Percentiles rank a stretch among this genome's conserved stretches.
These are phyloP conservation scores for Drosophila rellima DNA, from an alignment of 2,888 invertebrate genomes.

Conservation along the genomic window DNA sequence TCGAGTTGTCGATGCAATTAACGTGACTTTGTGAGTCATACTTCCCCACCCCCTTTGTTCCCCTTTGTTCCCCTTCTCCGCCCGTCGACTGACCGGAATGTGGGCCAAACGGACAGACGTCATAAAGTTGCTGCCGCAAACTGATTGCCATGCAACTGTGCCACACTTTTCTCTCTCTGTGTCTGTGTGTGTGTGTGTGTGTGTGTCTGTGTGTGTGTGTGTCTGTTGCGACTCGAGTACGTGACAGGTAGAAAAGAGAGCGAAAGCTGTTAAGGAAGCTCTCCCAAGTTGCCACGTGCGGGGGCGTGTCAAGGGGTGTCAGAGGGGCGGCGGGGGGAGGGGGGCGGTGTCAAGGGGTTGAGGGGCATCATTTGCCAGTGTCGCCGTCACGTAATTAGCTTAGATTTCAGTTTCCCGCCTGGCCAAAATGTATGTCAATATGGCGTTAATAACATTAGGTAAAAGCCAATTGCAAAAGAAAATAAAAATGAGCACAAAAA, in stretches of 20 bases:
- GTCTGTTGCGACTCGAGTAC: constrained; percentile 21
- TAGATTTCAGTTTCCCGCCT: constrained; percentile 62
- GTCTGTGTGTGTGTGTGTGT: neutral
- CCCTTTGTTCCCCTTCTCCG: neutral
- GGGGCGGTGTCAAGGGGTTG: neutral
- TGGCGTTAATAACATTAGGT: constrained; percentile 76
- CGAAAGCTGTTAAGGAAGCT: constrained; percentile 59
- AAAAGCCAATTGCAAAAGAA: constrained; percentile 69
- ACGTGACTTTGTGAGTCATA: constrained; percentile 62
- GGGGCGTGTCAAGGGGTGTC: neutral
- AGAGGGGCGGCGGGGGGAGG: neutral
- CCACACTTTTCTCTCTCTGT: constrained; percentile 4
- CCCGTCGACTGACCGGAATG: neutral
- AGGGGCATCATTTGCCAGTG: neutral
- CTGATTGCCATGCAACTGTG: constrained; percentile 47
- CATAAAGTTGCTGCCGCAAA: constrained; percentile 31
- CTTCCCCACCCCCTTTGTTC: neutral
- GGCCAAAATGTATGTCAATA: constrained; percentile 71
- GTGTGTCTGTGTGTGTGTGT: too few species aligned
- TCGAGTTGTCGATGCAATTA: constrained; percentile 71
- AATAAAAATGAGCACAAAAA: too few species aligned
- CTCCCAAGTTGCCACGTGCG: constrained; percentile 38
- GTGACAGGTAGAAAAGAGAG: constrained; percentile 56
- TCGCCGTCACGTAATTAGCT: constrained; percentile 75
- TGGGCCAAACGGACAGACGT: constrained; percentile 21